Percentiles rank a stretch among this genome's conserved stretches.
Evolutionary conservation across 2,888 invertebrate genomes (phyloP).

Genomic region (Mythimna albipuncta): DNA sequence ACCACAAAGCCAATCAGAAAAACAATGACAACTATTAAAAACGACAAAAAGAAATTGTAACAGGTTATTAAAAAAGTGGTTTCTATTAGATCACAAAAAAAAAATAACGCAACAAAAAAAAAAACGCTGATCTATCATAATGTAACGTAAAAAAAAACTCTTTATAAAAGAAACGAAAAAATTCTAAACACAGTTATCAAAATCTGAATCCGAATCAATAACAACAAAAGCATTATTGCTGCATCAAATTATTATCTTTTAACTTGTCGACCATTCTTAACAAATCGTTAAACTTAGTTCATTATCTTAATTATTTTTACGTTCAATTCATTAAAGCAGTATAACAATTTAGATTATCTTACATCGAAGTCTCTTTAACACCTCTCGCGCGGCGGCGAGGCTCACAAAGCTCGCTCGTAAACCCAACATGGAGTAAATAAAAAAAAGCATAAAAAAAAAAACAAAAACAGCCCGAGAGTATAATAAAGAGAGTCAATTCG

Average conservation of each 20-base stretch:
- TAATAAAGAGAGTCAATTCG: slow-evolving; percentile 87
- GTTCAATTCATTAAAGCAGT: slow-evolving; percentile 79
- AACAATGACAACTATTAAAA: neutral
- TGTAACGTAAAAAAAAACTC: slow-evolving; percentile 52
- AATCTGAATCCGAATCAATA: slow-evolving; percentile 66
- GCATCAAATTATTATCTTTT: slow-evolving; percentile 64
- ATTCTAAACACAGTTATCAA: slow-evolving; percentile 52
- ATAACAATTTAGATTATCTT: slow-evolving; percentile 80
- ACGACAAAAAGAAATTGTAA: neutral
- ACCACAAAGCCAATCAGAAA: neutral
- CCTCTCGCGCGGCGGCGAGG: slow-evolving; percentile 77
- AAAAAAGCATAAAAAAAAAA: slow-evolving; percentile 71
- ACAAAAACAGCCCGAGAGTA: slow-evolving; percentile 70
- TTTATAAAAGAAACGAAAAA: slow-evolving; percentile 53
- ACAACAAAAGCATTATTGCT: slow-evolving; percentile 64
- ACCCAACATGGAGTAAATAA: slow-evolving; percentile 74
- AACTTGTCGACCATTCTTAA: slow-evolving; percentile 65
- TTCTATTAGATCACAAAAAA: slow-evolving; percentile 34
- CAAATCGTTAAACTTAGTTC: slow-evolving; percentile 71
- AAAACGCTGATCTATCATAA: slow-evolving; percentile 36
- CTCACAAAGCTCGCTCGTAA: slow-evolving; percentile 84
- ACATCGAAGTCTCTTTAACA: slow-evolving; percentile 83
- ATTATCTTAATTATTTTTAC: slow-evolving; percentile 83
- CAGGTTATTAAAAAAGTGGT: slow-evolving; percentile 17
- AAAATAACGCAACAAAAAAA: slow-evolving; percentile 23